Evolutionary conservation across 2,797 vertebrate genomes (phyloP).

Genomic region (Labroides dimidiatus): DNA sequence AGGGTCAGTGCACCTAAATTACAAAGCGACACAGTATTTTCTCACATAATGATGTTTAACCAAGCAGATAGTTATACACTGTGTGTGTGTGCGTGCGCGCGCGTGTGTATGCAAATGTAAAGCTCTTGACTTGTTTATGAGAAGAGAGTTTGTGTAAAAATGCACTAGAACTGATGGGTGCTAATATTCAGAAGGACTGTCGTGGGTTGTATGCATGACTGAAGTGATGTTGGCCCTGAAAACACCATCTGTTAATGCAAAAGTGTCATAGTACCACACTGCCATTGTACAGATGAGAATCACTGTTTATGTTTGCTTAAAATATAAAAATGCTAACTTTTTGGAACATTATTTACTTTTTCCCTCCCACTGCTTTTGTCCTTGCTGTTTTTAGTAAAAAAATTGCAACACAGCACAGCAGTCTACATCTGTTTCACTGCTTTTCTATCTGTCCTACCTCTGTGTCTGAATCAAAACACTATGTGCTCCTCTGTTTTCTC

Average conservation of each 20-base stretch:
- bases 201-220: conserved; percentile 9
- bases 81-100: not conserved
- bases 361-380: not conserved
- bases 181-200: conserved; percentile 2
- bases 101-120: not conserved
- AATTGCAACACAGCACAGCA: not conserved
- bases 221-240: conserved; percentile 18
- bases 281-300: not conserved
- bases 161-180: not conserved
- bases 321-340: not conserved
- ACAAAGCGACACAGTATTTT: not conserved
- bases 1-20: conserved; percentile 1
- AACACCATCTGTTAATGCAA: conserved; percentile 20
- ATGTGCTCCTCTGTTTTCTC: conserved; percentile 1
- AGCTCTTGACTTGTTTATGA: not conserved
- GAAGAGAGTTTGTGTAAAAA: not conserved
- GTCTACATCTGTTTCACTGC: conserved; percentile 2
- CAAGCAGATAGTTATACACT: not conserved
- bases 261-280: not conserved
- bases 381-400: not conserved
- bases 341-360: not conserved
- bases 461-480: conserved; percentile 1
- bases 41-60: not conserved
- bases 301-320: not conserved
- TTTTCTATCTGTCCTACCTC: not conserved